Percentiles rank a stretch among this genome's conserved stretches.
Evolutionary conservation across 2,888 invertebrate species (phyloP).

Genomic region (Lamproptera curius): DNA sequence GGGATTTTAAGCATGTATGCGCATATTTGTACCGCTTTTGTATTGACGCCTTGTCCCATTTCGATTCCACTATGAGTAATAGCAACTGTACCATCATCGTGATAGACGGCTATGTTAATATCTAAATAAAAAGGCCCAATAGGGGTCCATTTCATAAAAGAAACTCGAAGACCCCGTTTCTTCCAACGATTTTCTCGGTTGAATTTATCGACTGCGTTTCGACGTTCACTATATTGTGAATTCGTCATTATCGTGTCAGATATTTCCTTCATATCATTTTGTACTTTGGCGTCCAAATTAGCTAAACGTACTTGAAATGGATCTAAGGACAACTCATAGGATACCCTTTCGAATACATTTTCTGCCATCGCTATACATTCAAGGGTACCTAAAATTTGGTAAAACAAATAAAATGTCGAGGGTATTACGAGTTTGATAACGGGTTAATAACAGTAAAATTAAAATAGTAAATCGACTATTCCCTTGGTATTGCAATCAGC

Average conservation of each 20-base stretch:
- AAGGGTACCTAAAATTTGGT: too few relatives aligned
- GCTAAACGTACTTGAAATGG: slow-evolving; percentile 69
- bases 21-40: slow-evolving; percentile 81
- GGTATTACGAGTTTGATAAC: too few relatives aligned
- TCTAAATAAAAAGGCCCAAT: slow-evolving; percentile 71
- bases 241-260: slow-evolving; percentile 58
- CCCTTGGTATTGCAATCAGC: too few relatives aligned
- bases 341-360: slow-evolving; percentile 71
- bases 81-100: slow-evolving; percentile 84
- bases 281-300: slow-evolving; percentile 54
- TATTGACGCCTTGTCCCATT: slow-evolving; percentile 89
- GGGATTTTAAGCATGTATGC: slow-evolving; percentile 83
- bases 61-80: slow-evolving; percentile 86
- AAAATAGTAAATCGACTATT: too few relatives aligned
- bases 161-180: slow-evolving; percentile 84
- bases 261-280: slow-evolving; percentile 59
- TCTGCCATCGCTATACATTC: not conserved
- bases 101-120: slow-evolving; percentile 82
- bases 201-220: slow-evolving; percentile 69
- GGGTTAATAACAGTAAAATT: too few relatives aligned
- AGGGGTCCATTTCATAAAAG: slow-evolving; percentile 82
- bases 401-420: too few relatives aligned
- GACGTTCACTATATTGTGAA: slow-evolving; percentile 60
- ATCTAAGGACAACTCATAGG: slow-evolving; percentile 73
- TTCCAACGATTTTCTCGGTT: slow-evolving; percentile 87